Evolutionary conservation across 2,113 vertebrate genomes (phyloP).

Genomic region (Anser brachyrhynchus): DNA sequence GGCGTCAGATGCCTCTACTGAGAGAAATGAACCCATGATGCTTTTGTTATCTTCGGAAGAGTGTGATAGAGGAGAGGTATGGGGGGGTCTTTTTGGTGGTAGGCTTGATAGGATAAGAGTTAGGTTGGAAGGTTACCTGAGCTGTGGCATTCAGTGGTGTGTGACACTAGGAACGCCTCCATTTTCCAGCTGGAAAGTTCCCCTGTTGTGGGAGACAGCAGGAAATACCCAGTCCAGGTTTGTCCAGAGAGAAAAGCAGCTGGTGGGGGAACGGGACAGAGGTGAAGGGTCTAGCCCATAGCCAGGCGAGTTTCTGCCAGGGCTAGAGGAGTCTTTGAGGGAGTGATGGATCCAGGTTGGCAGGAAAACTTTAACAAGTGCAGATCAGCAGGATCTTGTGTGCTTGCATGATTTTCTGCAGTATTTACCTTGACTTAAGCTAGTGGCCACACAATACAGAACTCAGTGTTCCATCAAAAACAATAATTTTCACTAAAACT

Average conservation of each 20-base stretch:
- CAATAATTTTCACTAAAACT: background rate
- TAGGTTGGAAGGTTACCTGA: background rate
- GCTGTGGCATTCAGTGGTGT: background rate
- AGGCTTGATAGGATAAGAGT: background rate
- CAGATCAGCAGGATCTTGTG: background rate
- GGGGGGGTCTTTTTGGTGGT: background rate
- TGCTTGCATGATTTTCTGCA: background rate
- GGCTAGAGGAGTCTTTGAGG: background rate
- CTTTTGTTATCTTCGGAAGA: background rate
- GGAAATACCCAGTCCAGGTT: background rate
- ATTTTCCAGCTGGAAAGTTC: background rate
- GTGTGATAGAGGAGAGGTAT: background rate
- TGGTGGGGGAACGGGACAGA: background rate
- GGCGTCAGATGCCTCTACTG: background rate
- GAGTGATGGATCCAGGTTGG: background rate
- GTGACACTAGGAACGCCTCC: background rate
- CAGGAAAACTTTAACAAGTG: background rate
- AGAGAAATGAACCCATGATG: background rate
- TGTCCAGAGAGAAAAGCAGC: background rate
- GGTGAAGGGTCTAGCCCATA: background rate
- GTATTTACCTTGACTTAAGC: background rate
- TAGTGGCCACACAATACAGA: background rate
- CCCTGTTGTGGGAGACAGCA: accelerated
- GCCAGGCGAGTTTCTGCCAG: background rate
- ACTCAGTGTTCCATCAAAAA: background rate